A percentile compares a stretch with the other conserved stretches of the same genome.
phyloP scores from a whole-genome alignment of 2,113 vertebrate species.

The Pseudopipra pipra region DNA sequence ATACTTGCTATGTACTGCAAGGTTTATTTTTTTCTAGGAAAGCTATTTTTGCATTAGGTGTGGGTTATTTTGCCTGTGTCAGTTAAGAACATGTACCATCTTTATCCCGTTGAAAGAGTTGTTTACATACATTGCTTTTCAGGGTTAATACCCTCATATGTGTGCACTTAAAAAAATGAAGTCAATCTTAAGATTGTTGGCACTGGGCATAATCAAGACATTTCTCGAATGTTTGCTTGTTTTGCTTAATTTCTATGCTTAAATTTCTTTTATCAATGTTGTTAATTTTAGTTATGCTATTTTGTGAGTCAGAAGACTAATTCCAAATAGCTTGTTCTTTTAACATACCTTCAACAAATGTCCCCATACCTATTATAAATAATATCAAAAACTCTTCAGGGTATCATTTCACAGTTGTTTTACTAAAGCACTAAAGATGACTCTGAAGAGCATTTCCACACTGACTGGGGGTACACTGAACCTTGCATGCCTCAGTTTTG shows the following conservation, averaged over 20 bases:
- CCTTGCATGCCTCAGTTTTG: background rate
- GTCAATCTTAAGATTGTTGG: background rate
- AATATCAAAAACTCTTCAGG: background rate
- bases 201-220: rapidly evolving
- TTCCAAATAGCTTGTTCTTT: background rate
- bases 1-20: background rate
- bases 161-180: background rate
- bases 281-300: background rate
- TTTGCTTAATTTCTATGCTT: background rate
- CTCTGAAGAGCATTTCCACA: background rate
- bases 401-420: background rate
- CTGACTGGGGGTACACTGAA: background rate
- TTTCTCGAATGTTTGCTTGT: background rate
- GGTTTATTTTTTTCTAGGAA: background rate
- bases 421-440: background rate
- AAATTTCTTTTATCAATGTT: background rate
- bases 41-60: background rate
- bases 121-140: background rate
- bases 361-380: background rate
- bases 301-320: background rate
- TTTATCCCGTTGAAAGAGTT: background rate
- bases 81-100: background rate
- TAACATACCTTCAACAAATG: background rate
- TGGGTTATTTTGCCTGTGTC: background rate
- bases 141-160: background rate